Percentiles rank a stretch among this genome's conserved stretches.
Evolutionary conservation across 2,797 vertebrate species (phyloP).

Genomic region (Mionectes olivaceus): DNA sequence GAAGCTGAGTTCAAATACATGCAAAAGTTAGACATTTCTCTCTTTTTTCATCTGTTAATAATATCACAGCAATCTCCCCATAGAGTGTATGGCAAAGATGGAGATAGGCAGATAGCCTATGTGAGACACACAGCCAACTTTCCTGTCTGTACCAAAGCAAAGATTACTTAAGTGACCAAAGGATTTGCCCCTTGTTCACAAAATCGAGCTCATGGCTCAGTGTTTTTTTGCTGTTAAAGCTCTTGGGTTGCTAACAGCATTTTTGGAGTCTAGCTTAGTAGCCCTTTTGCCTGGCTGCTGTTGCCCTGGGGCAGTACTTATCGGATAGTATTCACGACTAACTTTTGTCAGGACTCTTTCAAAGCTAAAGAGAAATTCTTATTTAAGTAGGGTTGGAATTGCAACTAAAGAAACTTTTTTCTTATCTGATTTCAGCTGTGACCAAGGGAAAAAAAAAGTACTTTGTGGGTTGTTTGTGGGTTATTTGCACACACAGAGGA

Average conservation of each 20-base stretch:
- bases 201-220: not conserved
- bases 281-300: not conserved
- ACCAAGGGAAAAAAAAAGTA: not conserved
- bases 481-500: slow-evolving; percentile 20
- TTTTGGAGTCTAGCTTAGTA: not conserved
- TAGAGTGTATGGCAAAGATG: not conserved
- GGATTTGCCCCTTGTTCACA: not conserved
- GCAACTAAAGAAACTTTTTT: not conserved
- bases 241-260: not conserved
- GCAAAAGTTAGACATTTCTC: slow-evolving; percentile 13
- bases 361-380: not conserved
- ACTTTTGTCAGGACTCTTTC: not conserved
- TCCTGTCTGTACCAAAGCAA: not conserved
- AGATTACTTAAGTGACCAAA: not conserved
- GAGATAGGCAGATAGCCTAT: not conserved
- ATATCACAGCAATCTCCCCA: slow-evolving; percentile 11
- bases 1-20: slow-evolving; percentile 38
- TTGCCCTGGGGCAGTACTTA: not conserved
- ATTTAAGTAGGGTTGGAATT: not conserved
- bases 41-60: not conserved
- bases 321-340: not conserved
- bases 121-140: not conserved
- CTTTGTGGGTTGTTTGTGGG: not conserved
- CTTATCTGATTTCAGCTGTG: slow-evolving; percentile 30
- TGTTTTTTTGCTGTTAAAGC: not conserved